Evolutionary conservation across 2,797 vertebrate species (phyloP).

Genomic region (Hypotaenidia philippensis): DNA sequence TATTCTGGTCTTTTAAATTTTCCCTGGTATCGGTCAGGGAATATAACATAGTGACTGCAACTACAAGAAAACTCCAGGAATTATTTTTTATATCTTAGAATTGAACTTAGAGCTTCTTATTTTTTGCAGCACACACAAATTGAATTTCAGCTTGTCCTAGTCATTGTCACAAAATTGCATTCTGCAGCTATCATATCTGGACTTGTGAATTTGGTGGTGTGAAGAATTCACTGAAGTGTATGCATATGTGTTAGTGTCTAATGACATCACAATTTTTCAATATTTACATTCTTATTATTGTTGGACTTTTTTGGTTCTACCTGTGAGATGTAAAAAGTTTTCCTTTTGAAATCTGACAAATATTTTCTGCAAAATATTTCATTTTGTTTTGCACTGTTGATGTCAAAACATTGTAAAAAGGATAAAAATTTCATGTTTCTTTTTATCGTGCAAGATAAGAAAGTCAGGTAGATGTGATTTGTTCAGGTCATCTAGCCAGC

Average conservation of each 20-base stretch:
- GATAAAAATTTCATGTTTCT: background rate
- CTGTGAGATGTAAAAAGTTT: background rate
- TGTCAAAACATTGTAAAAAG: background rate
- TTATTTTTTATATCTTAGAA: background rate
- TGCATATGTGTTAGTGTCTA: background rate
- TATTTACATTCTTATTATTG: background rate
- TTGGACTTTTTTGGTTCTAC: accelerated
- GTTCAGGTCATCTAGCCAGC: background rate
- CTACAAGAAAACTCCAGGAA: background rate
- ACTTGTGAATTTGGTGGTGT: background rate
- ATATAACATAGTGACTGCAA: accelerated
- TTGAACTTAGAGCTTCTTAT: background rate
- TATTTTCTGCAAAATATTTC: background rate
- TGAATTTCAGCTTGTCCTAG: background rate
- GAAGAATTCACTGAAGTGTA: background rate
- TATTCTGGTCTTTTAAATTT: background rate
- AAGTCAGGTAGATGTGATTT: background rate
- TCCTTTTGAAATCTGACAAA: background rate
- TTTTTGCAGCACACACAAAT: background rate
- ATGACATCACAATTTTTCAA: background rate
- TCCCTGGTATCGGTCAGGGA: background rate
- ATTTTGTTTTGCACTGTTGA: background rate
- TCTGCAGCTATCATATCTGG: background rate
- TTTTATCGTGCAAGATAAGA: background rate
- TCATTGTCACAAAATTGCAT: background rate